Percentiles rank a stretch among this genome's conserved stretches.
Conservation (phyloP, 1,140 invertebrate genomes). For the Conus ventricosus region DNA sequence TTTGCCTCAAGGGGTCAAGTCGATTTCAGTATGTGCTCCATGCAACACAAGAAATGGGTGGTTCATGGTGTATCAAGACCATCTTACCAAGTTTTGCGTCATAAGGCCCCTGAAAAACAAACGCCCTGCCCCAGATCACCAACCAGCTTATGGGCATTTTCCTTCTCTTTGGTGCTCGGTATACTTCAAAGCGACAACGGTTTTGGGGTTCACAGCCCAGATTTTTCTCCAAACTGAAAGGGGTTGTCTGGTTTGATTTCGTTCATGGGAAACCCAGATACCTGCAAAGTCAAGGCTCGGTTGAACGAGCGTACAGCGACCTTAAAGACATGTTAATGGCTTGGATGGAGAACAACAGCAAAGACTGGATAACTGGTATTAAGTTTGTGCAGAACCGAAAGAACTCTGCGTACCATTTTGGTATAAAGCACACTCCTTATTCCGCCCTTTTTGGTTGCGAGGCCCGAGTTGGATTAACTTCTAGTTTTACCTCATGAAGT, state of each 20-base stretch:
- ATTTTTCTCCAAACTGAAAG: slow-evolving; percentile 48
- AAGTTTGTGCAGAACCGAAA: neutral
- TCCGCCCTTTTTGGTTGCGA: slow-evolving; percentile 3
- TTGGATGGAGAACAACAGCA: neutral
- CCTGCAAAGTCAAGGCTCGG: slow-evolving; percentile 47
- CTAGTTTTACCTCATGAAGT: neutral
- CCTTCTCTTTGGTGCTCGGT: slow-evolving; percentile 48
- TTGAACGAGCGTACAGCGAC: slow-evolving; percentile 48
- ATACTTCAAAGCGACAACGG: slow-evolving; percentile 58
- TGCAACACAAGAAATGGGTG: slow-evolving; percentile 25
- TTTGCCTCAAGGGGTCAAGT: slow-evolving; percentile 43
- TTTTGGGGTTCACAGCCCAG: slow-evolving; percentile 49
- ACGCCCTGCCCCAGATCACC: neutral
- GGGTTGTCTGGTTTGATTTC: slow-evolving; percentile 23
- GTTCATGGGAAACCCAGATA: slow-evolving; percentile 49
- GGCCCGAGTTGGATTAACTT: neutral
- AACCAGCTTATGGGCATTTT: slow-evolving; percentile 39
- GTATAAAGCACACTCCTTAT: slow-evolving; percentile 4
- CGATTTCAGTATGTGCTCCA: slow-evolving; percentile 46
- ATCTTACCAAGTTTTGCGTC: slow-evolving; percentile 48
- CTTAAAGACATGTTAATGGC: slow-evolving; percentile 29
- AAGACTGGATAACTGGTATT: neutral
- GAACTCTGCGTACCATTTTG: slow-evolving; percentile 46
- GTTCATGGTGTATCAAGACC: slow-evolving; percentile 51
- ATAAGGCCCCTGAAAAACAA: slow-evolving; percentile 27